phyloP scores from a whole-genome alignment of 2,113 vertebrate species.

The Apeltes quadracus region DNA sequence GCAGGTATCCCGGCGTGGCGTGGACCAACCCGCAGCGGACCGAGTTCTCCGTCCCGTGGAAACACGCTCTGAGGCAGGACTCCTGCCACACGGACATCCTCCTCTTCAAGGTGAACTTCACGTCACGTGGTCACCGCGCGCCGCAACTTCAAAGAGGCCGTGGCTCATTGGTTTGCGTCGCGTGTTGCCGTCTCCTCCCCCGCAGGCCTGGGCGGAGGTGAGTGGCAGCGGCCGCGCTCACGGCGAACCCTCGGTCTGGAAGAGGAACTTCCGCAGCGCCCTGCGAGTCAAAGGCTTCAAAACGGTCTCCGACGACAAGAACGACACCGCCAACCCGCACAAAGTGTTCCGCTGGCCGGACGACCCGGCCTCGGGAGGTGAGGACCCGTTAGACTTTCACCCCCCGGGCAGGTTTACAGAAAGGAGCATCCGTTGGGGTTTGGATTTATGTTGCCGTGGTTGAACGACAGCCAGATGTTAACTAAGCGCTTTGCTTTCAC shows the following conservation, averaged over 20 bases:
- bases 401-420: too few species aligned
- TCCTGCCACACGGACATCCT: slow-evolving; percentile 78
- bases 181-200: too few species aligned
- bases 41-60: slow-evolving; percentile 88
- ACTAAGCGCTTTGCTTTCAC: slow-evolving; percentile 15
- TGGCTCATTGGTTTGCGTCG: too few species aligned
- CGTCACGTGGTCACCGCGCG: too few species aligned
- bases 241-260: slow-evolving; percentile 85
- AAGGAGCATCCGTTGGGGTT: too few species aligned
- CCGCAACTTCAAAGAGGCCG: too few species aligned
- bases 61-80: slow-evolving; percentile 86
- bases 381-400: slow-evolving; percentile 1
- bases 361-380: slow-evolving; percentile 51
- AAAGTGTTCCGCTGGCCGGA: slow-evolving; percentile 82
- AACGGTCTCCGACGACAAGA: slow-evolving; percentile 78
- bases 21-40: slow-evolving; percentile 79
- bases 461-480: too few species aligned
- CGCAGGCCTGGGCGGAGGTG: slow-evolving; percentile 86
- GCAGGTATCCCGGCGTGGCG: slow-evolving; percentile 80
- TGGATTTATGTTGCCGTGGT: background rate
- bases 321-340: slow-evolving; percentile 83
- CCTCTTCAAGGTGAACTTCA: slow-evolving; percentile 86
- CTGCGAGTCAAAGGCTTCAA: slow-evolving; percentile 83
- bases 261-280: slow-evolving; percentile 90
- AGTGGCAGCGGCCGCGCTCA: slow-evolving; percentile 71